Conservation (phyloP, 2,113 vertebrate genomes). For the Miniopterus natalensis region DNA sequence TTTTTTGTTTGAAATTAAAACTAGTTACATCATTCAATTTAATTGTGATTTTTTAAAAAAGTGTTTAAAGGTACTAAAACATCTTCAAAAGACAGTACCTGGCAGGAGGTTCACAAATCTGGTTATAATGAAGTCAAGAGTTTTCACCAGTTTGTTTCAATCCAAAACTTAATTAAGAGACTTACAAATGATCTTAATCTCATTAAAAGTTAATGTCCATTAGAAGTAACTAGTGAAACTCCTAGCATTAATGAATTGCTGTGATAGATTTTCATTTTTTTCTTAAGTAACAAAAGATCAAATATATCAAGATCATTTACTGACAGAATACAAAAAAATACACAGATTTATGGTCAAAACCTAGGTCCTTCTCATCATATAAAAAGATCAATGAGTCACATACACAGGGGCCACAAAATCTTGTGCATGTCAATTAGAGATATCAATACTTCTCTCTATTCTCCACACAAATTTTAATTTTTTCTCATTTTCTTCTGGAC, state of each 20-base stretch:
- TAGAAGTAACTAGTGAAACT: constrained; percentile 15
- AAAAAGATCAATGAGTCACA: constrained; percentile 12
- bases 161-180: constrained; percentile 34
- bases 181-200: background rate
- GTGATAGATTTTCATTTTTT: background rate
- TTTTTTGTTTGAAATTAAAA: constrained; percentile 45
- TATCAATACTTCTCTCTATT: background rate
- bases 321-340: constrained; percentile 22
- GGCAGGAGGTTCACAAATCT: background rate
- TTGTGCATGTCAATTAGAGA: background rate
- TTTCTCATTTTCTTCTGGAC: constrained; percentile 10
- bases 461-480: background rate
- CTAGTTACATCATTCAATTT: constrained; percentile 21
- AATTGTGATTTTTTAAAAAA: background rate
- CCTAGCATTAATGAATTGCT: constrained; percentile 34
- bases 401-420: background rate
- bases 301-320: constrained; percentile 21
- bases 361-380: background rate
- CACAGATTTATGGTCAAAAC: background rate
- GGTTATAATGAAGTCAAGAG: background rate
- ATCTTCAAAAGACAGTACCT: constrained; percentile 33
- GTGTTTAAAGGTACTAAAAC: constrained; percentile 13
- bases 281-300: constrained; percentile 39
- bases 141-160: constrained; percentile 28
- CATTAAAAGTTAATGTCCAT: constrained; percentile 27